phyloP scores from a whole-genome alignment of 1,140 invertebrate species.

The Drosophila serrata region DNA sequence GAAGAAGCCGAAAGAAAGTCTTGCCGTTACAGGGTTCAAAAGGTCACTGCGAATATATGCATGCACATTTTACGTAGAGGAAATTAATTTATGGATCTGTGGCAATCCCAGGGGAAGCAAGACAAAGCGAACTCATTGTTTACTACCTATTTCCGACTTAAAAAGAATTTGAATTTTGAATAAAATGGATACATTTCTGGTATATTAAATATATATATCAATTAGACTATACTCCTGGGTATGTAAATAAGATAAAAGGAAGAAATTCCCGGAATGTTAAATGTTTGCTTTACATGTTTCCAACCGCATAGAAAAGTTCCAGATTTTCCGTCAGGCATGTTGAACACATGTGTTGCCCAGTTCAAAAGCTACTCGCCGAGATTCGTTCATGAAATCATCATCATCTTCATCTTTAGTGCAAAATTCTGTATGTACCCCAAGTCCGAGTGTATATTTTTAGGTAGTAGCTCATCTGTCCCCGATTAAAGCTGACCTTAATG shows the following conservation, averaged over 20 bases:
- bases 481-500: slow-evolving; percentile 74
- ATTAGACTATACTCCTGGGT: not conserved
- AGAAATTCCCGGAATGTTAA: not conserved
- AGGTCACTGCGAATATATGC: slow-evolving; percentile 37
- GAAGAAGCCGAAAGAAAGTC: slow-evolving; percentile 39
- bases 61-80: not conserved
- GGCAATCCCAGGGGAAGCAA: slow-evolving; percentile 8
- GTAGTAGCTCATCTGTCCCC: not conserved
- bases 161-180: not conserved
- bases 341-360: slow-evolving; percentile 63
- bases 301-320: slow-evolving; percentile 27
- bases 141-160: not conserved
- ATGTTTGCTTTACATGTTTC: slow-evolving; percentile 2
- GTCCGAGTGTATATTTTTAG: slow-evolving; percentile 9
- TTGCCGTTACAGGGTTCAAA: slow-evolving; percentile 38
- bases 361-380: slow-evolving; percentile 29
- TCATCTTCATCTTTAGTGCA: slow-evolving; percentile 26
- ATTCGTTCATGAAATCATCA: slow-evolving; percentile 46
- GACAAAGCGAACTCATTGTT: slow-evolving; percentile 59
- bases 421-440: slow-evolving; percentile 3
- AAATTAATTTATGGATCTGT: slow-evolving; percentile 26
- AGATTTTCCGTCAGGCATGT: slow-evolving; percentile 43
- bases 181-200: not conserved
- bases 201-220: not conserved
- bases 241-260: not conserved